Base-by-base conservation (phyloP, 2,113 vertebrate species). In the Vulpes vulpes region DNA sequence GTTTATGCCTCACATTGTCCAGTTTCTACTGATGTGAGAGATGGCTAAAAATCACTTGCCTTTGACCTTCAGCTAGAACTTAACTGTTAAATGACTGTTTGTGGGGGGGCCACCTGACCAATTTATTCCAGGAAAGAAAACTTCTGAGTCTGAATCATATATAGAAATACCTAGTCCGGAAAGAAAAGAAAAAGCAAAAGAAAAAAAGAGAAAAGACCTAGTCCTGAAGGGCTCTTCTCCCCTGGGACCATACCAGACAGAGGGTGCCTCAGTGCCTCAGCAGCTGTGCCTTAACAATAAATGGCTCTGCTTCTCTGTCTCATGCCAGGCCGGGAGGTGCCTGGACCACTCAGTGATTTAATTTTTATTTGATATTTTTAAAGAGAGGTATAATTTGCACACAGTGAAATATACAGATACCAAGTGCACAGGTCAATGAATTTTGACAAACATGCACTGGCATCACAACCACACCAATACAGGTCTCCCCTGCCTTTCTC, bases 1-100 rank as follows among this genome's bases (percentile, higher is more conserved):
- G 64, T 65, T 73, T 81, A 49, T 25, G 38, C 32, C 51, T 86
- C 38, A 82, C 59, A 35, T n/a, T 69, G 35, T 51, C 35, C 85
- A 43, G 14, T 57, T 85, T 90, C 79, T 84, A 62, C 74, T 51
- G 64, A 76, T 55, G 15, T 43, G 5, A 78, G 20, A 49, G 19
- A 79, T 79, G 10, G 2, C 10, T 89, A 35, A 79, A 96, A 85
- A 71, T 23, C 71, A 62, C 8, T 85, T 89, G 49, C 73, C 15
- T 95, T 85, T 89, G 69, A 93, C 64, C 8, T 84, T 97, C 60
- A 89, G 53, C 43, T 64, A 95, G 84, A 95, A 65, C 23, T 78
- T 79, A 95, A 64, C 49, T 80, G 32, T 71, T 89, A 80, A 74
- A 65, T 85, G 67, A 64, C 55, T 83, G 55, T 84, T 89, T 95